Base-by-base conservation (phyloP, 2,888 invertebrate genomes). In the Corbicula japonica region DNA sequence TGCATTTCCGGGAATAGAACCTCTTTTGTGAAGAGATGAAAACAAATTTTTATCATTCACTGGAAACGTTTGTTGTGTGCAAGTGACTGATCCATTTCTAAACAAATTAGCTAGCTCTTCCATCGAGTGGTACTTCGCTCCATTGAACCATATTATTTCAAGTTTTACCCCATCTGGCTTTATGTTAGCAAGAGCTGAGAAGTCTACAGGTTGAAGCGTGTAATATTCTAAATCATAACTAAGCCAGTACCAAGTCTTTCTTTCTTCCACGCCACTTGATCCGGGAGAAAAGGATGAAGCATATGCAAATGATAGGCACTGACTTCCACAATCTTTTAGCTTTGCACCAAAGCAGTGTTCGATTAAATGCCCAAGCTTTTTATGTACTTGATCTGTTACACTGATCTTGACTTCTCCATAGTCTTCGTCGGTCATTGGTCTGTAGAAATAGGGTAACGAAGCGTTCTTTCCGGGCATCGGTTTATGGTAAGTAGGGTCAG, bases 201-300 rank as follows among this genome's bases (percentile, higher is more conserved):
- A 81, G 41, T 81, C 86, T 8, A 87, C 62, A 1, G 88, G 86
- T 54, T 88, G 79, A n/a, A 90, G 73, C 8, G 79, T 71, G 30
- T 72, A 56, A 30, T 83, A 84, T 41, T 87, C 85, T 8, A 77
- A 72, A 28, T 73, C 44, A 48, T 86, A 79, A 23, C 56, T 60
- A 28, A 79, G 50, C 52, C 73, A 56, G 34, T 79, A 60, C 87
- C 87, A 87, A 10, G 83, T 56, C 46, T 71, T 68, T 1, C 84
- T 60, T 10, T 61, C 61, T 35, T 76, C 44, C n/a, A 34, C 28
- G 10, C 54, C 52, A n/a, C 38, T 74, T 23, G 8, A 46, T 32
- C 35, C 71, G 12, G 28, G 66, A 30, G 23, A 73, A 48, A 32
- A 69, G 48, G 32, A 63, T 23, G n/a, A 60, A 56, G 44, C 68